Conservation (phyloP, 2,113 vertebrate genomes). For the Scomber scombrus region DNA sequence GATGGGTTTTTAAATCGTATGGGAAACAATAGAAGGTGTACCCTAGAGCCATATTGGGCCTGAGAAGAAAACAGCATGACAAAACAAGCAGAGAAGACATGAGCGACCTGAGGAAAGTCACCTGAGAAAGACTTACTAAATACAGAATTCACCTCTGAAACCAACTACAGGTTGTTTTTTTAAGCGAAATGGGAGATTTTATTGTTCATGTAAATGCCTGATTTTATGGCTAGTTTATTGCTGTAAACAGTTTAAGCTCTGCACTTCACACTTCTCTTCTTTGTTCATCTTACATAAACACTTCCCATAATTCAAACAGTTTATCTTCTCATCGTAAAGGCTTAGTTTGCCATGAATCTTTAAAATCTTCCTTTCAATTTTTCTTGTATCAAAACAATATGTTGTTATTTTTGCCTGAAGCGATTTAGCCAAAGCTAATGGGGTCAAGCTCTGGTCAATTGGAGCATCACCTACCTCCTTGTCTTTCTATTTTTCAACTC, state of each 20-base stretch:
- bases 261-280: too few relatives aligned
- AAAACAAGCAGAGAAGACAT: slow-evolving; percentile 48
- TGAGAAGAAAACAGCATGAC: slow-evolving; percentile 65
- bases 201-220: background rate
- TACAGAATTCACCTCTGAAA: slow-evolving; percentile 8
- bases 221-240: background rate
- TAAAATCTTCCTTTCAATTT: background rate
- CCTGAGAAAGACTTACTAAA: slow-evolving; percentile 7
- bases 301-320: too few relatives aligned
- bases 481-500: slow-evolving; percentile 27
- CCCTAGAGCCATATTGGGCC: slow-evolving; percentile 52
- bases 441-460: slow-evolving; percentile 67
- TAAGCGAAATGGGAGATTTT: background rate
- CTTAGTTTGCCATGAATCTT: slow-evolving; percentile 11
- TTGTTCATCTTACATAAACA: too few relatives aligned
- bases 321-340: too few relatives aligned
- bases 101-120: slow-evolving; percentile 8
- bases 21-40: slow-evolving; percentile 76
- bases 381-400: slow-evolving; percentile 18
- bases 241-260: too few relatives aligned
- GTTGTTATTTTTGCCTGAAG: slow-evolving; percentile 39
- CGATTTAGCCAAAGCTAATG: background rate
- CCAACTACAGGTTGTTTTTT: slow-evolving; percentile 8
- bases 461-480: slow-evolving; percentile 14
- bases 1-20: slow-evolving; percentile 59